phyloP scores from a whole-genome alignment of 2,113 vertebrate species.

The Anolis carolinensis region DNA sequence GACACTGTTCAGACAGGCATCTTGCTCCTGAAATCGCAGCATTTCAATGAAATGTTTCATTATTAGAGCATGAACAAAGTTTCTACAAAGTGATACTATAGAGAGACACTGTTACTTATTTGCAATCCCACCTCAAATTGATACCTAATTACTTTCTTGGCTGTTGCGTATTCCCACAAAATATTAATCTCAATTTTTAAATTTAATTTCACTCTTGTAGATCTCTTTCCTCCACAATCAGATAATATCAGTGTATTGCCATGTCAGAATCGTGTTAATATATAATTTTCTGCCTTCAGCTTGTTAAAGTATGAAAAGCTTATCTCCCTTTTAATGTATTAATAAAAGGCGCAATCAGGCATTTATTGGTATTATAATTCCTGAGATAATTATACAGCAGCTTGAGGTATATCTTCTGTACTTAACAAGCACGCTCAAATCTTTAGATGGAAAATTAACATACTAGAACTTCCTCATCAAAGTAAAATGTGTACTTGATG shows the following conservation, averaged over 20 bases:
- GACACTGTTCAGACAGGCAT: background rate
- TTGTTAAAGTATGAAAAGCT: slow-evolving; percentile 67
- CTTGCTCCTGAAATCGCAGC: background rate
- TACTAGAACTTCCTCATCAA: slow-evolving; percentile 51
- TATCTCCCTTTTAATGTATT: slow-evolving; percentile 60
- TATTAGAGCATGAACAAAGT: background rate
- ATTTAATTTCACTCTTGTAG: slow-evolving; percentile 33
- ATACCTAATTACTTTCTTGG: slow-evolving; percentile 60
- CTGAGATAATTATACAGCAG: slow-evolving; percentile 67
- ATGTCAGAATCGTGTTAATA: slow-evolving; percentile 69
- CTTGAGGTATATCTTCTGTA: slow-evolving; percentile 63
- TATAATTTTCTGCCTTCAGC: slow-evolving; percentile 66
- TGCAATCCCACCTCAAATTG: slow-evolving; percentile 50
- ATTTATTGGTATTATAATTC: slow-evolving; percentile 72
- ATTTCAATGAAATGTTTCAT: background rate
- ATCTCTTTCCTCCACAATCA: slow-evolving; percentile 47
- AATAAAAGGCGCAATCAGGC: slow-evolving; percentile 69
- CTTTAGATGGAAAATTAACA: slow-evolving; percentile 60
- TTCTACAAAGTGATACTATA: background rate
- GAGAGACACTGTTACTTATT: slow-evolving; percentile 35
- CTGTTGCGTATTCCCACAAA: slow-evolving; percentile 42
- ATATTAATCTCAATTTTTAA: slow-evolving; percentile 47
- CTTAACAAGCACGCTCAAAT: slow-evolving; percentile 49
- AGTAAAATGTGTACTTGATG: slow-evolving; percentile 46
- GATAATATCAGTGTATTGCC: slow-evolving; percentile 66